These are phyloP conservation scores for Carabus problematicus DNA, from an alignment of 2,888 invertebrate genomes.

Conservation along the genomic window DNA sequence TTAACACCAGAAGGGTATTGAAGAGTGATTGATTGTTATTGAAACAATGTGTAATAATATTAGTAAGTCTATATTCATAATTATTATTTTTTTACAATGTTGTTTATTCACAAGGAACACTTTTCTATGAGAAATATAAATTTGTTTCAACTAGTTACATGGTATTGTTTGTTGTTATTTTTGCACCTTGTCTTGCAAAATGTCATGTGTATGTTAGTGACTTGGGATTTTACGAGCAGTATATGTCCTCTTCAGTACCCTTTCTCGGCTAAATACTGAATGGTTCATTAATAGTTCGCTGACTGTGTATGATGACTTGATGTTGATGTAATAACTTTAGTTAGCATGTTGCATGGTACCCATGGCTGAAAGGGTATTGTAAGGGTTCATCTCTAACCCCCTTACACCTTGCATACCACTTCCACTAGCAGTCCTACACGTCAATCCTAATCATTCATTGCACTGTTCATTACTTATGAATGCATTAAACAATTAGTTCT, in stretches of 20 bases:
- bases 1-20: conserved; percentile 30
- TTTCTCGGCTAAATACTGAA: background rate
- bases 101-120: background rate
- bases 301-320: too few species aligned
- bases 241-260: conserved; percentile 8
- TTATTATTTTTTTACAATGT: conserved; percentile 10
- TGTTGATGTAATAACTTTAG: conserved; percentile 1
- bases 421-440: background rate
- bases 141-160: conserved; percentile 8
- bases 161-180: conserved; percentile 16
- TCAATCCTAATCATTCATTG: background rate
- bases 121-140: conserved; percentile 36
- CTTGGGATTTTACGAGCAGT: conserved; percentile 10
- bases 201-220: background rate
- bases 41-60: background rate
- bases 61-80: too few species aligned
- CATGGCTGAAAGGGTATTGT: conserved; percentile 25
- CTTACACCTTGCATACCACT: too few species aligned
- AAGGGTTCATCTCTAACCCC: conserved; percentile 12
- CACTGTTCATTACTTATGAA: too few species aligned
- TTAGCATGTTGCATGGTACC: conserved; percentile 28
- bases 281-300: too few species aligned
- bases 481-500: too few species aligned
- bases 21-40: conserved; percentile 22
- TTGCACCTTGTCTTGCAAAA: too few species aligned